These are phyloP conservation scores for Pachyrhynchus sulphureomaculatus DNA, from an alignment of 1,140 invertebrate species.

Conservation along the genomic window DNA sequence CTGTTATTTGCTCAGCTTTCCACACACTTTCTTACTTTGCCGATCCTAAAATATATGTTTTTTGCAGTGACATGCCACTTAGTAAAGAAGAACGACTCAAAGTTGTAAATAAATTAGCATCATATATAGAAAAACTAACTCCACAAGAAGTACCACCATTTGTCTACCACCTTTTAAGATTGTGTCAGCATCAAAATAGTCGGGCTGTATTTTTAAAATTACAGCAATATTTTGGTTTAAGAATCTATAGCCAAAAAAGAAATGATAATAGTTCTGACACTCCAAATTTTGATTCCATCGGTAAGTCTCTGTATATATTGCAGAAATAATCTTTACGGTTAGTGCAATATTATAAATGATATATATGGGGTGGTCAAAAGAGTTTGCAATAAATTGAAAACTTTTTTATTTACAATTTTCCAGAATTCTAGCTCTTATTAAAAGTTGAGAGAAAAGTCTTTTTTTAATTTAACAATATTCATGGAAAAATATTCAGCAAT, in stretches of 20 bases:
- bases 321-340: too few species aligned
- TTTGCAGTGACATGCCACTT: constrained; percentile 45
- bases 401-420: too few species aligned
- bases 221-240: constrained; percentile 53
- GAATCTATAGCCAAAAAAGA: constrained; percentile 49
- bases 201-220: constrained; percentile 48
- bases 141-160: constrained; percentile 54
- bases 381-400: too few species aligned
- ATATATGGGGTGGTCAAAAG: too few species aligned
- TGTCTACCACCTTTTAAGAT: constrained; percentile 52
- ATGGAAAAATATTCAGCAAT: too few species aligned
- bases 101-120: constrained; percentile 52
- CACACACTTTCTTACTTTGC: too few species aligned
- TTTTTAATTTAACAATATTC: too few species aligned
- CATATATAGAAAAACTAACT: constrained; percentile 50
- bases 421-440: too few species aligned
- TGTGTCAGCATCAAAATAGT: constrained; percentile 50
- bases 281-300: constrained; percentile 51
- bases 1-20: too few species aligned
- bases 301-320: constrained; percentile 33
- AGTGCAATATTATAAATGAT: too few species aligned
- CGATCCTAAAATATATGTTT: too few species aligned
- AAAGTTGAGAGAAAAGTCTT: too few species aligned
- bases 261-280: constrained; percentile 13
- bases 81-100: constrained; percentile 49